phyloP scores from a whole-genome alignment of 1,140 invertebrate species.

The Wiebesia pumilae region DNA sequence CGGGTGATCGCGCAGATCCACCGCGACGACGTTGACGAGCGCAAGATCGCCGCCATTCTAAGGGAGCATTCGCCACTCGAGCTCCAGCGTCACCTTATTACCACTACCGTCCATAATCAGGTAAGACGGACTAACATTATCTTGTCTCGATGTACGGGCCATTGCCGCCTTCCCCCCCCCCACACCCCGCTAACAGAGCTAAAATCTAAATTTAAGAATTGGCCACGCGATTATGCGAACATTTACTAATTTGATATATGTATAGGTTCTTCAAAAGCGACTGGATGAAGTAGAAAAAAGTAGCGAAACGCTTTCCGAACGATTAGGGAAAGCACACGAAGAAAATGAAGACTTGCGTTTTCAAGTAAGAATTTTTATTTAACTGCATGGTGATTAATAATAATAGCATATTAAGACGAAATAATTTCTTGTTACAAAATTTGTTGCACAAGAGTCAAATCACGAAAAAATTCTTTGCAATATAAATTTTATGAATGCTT shows the following conservation, averaged over 20 bases:
- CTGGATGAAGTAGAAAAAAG: constrained; percentile 80
- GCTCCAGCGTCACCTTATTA: constrained; percentile 88
- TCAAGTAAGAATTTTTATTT: constrained; percentile 77
- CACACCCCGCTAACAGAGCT: no score
- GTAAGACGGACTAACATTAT: constrained; percentile 68
- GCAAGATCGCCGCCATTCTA: constrained; percentile 87
- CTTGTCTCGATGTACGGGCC: no score
- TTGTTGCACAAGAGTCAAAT: no score
- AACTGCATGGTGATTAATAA: no score
- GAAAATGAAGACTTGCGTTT: constrained; percentile 88
- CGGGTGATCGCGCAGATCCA: not conserved
- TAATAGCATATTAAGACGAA: no score
- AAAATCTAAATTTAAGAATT: not conserved
- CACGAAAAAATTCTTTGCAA: no score
- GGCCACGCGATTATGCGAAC: not conserved
- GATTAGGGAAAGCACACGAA: constrained; percentile 83
- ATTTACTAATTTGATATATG: constrained; percentile 48
- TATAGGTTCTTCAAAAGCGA: constrained; percentile 81
- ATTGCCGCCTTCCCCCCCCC: no score
- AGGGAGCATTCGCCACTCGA: constrained; percentile 86
- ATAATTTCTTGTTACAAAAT: no score
- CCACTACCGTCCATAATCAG: constrained; percentile 89
- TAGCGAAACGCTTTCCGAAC: constrained; percentile 79
- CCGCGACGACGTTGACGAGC: constrained; percentile 75
- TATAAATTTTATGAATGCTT: no score